These are phyloP conservation scores for Coecobrya sp. DNA, from an alignment of 2,888 invertebrate genomes.

Conservation along the genomic window DNA sequence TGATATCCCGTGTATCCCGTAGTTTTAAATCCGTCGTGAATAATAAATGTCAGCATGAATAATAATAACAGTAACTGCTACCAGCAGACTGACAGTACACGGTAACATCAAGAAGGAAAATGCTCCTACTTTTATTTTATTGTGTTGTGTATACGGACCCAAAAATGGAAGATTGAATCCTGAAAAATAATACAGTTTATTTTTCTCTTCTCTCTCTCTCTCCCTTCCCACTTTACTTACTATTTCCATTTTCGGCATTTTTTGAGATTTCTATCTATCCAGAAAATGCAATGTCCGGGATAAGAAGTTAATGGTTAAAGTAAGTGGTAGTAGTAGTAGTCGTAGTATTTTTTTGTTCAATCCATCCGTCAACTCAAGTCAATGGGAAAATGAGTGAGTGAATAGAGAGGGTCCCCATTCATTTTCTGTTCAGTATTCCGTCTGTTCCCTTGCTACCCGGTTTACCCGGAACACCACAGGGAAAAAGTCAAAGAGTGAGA, in stretches of 20 bases:
- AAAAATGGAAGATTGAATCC: conserved; percentile 60
- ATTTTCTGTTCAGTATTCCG: conserved; percentile 52
- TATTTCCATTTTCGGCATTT: conserved; percentile 30
- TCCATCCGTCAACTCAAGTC: conserved; percentile 59
- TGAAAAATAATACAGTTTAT: not conserved
- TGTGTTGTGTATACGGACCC: not conserved
- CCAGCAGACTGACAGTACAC: not conserved
- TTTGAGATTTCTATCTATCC: not conserved
- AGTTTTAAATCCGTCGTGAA: conserved; percentile 49
- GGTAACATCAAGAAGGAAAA: conserved; percentile 12
- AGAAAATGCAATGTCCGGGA: not conserved
- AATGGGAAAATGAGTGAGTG: not conserved
- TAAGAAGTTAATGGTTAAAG: conserved; percentile 14
- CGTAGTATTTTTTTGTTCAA: conserved; percentile 21
- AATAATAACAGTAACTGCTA: conserved; percentile 58
- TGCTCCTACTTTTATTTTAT: conserved; percentile 9
- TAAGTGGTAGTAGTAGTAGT: not conserved
- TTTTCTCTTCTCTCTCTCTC: not conserved
- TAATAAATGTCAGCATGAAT: conserved; percentile 77
- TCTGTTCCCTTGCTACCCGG: conserved; percentile 44
- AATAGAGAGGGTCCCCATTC: conserved; percentile 32
- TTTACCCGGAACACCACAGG: not conserved
- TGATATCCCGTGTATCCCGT: not conserved
- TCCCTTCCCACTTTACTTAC: not conserved
- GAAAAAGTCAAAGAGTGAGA: conserved; percentile 23